phyloP scores from a whole-genome alignment of 2,888 invertebrate genomes.

The Drosophila paracracens region DNA sequence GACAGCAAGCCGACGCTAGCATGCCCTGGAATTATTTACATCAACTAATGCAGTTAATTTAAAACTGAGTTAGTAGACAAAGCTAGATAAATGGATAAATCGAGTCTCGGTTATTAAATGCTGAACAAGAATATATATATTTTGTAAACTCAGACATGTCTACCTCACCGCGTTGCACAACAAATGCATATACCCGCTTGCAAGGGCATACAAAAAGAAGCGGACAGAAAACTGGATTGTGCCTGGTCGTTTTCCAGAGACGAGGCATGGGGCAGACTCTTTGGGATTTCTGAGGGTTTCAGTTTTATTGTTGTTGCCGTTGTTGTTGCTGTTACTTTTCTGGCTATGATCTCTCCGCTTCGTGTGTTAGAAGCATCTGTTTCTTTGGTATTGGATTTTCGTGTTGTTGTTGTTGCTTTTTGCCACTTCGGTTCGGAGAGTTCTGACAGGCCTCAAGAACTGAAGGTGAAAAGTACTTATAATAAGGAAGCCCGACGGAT shows the following conservation, averaged over 20 bases:
- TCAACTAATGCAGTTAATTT: background rate
- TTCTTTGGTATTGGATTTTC: constrained; percentile 55
- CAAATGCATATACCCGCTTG: background rate
- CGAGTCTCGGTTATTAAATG: background rate
- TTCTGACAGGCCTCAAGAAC: constrained; percentile 45
- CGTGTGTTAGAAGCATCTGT: constrained; percentile 71
- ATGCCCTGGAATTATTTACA: background rate
- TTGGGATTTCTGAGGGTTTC: constrained; percentile 71
- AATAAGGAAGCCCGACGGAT: constrained; percentile 47
- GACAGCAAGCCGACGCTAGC: background rate
- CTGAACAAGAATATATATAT: background rate
- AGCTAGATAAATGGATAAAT: background rate
- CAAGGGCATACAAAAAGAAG: constrained; percentile 8
- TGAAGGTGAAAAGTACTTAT: constrained; percentile 73
- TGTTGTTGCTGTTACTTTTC: constrained; percentile 49
- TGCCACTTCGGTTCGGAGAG: constrained; percentile 56
- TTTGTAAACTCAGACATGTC: background rate
- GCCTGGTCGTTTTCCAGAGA: constrained; percentile 65
- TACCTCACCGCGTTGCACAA: background rate
- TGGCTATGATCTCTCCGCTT: constrained; percentile 73
- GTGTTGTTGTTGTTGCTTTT: constrained; percentile 45
- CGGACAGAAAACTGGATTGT: constrained; percentile 73
- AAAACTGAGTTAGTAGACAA: background rate
- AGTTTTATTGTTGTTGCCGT: constrained; percentile 50
- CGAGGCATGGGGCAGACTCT: constrained; percentile 62